Conservation (phyloP, 64 coral and sea anemone species). For the Dendrophyllia cribrosa region DNA sequence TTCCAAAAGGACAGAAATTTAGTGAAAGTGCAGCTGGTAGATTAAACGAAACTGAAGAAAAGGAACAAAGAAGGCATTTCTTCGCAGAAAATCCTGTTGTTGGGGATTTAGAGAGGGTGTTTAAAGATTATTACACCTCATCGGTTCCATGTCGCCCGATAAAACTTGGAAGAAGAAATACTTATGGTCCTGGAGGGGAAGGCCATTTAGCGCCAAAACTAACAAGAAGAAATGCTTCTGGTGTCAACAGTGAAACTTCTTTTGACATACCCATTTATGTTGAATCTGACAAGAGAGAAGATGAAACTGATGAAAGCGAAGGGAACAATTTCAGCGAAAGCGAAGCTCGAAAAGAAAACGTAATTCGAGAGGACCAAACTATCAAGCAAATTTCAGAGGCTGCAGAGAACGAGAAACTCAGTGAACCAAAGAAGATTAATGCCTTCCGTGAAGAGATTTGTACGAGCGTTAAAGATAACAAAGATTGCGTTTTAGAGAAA, state of each 20-base stretch:
- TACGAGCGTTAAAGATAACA: background rate
- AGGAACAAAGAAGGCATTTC: constrained; percentile 19
- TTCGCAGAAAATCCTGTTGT: constrained; percentile 38
- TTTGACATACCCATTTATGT: constrained; percentile 12
- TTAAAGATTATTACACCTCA: constrained; percentile 19
- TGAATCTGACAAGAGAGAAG: constrained; percentile 23
- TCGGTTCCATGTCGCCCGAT: background rate
- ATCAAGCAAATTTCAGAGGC: background rate
- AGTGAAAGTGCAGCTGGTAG: background rate
- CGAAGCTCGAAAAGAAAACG: background rate
- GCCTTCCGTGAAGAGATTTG: background rate
- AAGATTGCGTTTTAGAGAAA: background rate
- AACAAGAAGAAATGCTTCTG: background rate
- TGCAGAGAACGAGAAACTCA: background rate
- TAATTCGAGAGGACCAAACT: background rate
- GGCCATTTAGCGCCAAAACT: background rate
- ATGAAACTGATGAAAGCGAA: background rate
- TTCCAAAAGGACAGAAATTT: background rate
- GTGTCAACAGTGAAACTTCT: background rate
- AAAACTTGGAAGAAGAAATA: background rate
- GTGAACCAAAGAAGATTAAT: background rate
- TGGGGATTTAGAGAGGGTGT: constrained; percentile 2
- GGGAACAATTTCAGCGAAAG: background rate
- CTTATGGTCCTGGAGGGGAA: background rate
- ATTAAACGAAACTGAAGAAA: background rate